Evolutionary conservation across 64 coral and sea anemone genomes (phyloP).

Genomic region (Cladopsammia gracilis): DNA sequence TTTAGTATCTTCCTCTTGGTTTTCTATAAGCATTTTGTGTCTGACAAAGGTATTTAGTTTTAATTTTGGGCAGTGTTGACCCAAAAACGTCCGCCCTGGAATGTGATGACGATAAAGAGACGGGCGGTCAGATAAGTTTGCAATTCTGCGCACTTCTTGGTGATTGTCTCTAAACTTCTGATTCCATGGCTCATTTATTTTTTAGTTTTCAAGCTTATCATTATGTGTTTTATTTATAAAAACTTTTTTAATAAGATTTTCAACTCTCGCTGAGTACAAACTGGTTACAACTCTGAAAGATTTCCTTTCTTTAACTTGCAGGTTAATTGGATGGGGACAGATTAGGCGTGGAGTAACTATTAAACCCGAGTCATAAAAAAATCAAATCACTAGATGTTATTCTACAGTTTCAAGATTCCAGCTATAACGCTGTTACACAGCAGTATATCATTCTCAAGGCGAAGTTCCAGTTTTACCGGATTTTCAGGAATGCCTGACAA

Average conservation of each 20-base stretch:
- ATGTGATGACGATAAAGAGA: slow-evolving; percentile 26
- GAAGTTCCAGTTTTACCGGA: background rate
- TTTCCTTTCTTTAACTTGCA: slow-evolving; percentile 45
- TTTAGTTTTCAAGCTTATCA: background rate
- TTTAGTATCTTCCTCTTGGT: too few relatives aligned
- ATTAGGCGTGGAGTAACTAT: slow-evolving; percentile 96
- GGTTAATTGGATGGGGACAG: slow-evolving; percentile 99
- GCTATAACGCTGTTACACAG: too few relatives aligned
- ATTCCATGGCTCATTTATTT: background rate
- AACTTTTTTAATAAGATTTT: too few relatives aligned
- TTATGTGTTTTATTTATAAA: background rate
- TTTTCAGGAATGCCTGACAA: background rate
- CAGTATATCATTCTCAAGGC: background rate
- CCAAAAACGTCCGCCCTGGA: background rate
- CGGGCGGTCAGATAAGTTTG: slow-evolving; percentile 55
- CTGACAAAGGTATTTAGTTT: too few relatives aligned
- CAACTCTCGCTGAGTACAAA: too few relatives aligned
- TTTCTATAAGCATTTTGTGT: too few relatives aligned
- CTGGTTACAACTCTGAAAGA: background rate
- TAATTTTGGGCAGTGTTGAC: too few relatives aligned
- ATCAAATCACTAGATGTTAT: background rate
- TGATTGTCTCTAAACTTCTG: slow-evolving; percentile 46
- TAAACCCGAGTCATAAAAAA: slow-evolving; percentile 83
- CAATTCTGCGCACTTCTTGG: slow-evolving; percentile 9
- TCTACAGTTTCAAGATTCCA: background rate